Evolutionary conservation across 2,888 invertebrate species (phyloP), one percentile per base, ranked within the genome.

Genomic region (Lymantria dispar): DNA sequence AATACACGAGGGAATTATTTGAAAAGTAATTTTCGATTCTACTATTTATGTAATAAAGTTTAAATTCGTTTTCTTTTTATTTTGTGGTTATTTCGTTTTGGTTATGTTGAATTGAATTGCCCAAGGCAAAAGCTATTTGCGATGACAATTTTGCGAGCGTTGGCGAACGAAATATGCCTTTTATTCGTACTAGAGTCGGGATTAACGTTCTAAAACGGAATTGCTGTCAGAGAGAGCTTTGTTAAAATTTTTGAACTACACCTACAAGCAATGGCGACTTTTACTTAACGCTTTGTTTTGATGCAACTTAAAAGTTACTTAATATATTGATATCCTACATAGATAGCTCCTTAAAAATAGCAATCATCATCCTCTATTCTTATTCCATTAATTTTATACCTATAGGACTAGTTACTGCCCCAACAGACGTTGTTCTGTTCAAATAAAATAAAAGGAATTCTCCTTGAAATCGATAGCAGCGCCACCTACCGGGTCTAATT

Each of bases 131-230:
- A 90, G 87, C 91, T 90, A 91, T 91, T 91, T 90, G 89, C 86
- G 89, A 89, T 90, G 91, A 91, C 91, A 90, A 91, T 91, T 91
- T 90, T 80, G 87, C 84, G 83, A 87, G 85, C 85, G 84, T 80
- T 83, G 85, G 82, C 76, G 87, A 85, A 87, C 88, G 89, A 89
- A 91, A 90, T 90, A 90, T 91, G 90, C 88, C 90, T 90, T 91
- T 91, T 91, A 91, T 91, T 85, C 89, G 85, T 76, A 83, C 74
- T 80, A 76, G 84, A 83, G 83, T 77, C 82, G 83, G 90, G 85
- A 91, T 90, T 90, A 90, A 86, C 81, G 85, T 85, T 80, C 83
- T 89, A 87, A 89, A 90, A 90, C 85, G 82, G 87, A 87, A 90
- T 89, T 85, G 87, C 81, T 89, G 87, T 89, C 85, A 78, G 83